Percentiles rank a stretch among this genome's conserved stretches.
These are phyloP conservation scores for Chelmon rostratus DNA, from an alignment of 2,797 vertebrate genomes.

Conservation along the genomic window DNA sequence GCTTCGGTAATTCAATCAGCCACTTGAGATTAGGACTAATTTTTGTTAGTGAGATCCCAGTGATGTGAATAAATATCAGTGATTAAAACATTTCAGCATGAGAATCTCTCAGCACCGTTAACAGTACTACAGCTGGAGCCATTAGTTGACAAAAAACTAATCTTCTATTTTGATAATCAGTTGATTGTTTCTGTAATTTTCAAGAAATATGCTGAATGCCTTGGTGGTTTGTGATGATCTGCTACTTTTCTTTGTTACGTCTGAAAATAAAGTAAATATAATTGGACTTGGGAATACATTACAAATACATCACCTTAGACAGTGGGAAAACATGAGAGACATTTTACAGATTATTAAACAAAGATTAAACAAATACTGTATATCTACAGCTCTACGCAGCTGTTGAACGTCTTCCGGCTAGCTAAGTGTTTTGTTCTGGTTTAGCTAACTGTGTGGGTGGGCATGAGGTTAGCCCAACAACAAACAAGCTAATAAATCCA, in stretches of 20 bases:
- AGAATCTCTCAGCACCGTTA: slow-evolving; percentile 30
- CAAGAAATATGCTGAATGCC: not conserved
- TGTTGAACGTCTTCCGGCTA: not conserved
- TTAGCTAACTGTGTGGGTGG: not conserved
- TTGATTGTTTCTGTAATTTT: not conserved
- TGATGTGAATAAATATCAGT: slow-evolving; percentile 72
- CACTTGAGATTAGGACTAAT: slow-evolving; percentile 77
- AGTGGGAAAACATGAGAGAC: not conserved
- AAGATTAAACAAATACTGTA: not conserved
- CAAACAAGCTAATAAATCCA: not conserved
- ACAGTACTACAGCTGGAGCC: not conserved
- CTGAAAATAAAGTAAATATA: not conserved
- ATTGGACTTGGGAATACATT: too few species aligned
- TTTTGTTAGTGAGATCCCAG: slow-evolving; percentile 73
- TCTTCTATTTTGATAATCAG: not conserved
- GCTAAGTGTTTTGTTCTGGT: not conserved
- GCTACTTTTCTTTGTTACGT: not conserved
- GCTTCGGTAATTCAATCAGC: slow-evolving; percentile 75
- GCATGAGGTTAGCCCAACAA: not conserved
- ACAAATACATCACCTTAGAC: not conserved
- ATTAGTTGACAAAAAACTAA: slow-evolving; percentile 7
- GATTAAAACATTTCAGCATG: slow-evolving; percentile 52
- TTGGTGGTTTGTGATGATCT: not conserved
- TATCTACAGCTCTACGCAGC: not conserved
- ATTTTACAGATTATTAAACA: too few species aligned